Conservation (phyloP, 2,888 invertebrate genomes). For the Tetrapedia diversipes region DNA sequence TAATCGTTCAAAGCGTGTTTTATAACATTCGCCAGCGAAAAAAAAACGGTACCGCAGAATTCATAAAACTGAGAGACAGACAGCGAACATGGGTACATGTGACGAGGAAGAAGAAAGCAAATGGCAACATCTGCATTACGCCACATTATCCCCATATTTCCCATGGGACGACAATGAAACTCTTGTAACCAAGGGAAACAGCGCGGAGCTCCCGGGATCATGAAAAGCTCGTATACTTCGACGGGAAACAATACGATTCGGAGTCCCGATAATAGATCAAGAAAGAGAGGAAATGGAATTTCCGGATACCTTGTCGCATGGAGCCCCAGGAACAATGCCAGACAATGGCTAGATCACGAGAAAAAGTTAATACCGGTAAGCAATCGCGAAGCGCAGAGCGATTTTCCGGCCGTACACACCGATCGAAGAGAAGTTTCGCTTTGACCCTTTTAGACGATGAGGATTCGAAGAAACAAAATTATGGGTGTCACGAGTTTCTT, state of each 20-base stretch:
- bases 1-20: no score
- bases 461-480: background rate
- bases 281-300: slow-evolving; percentile 13
- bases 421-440: background rate
- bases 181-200: background rate
- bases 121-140: slow-evolving; percentile 15
- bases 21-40: no score
- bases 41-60: no score
- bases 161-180: slow-evolving; percentile 17
- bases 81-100: no score
- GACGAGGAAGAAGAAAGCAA: background rate
- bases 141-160: slow-evolving; percentile 26
- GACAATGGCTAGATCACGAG: background rate
- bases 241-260: slow-evolving; percentile 15
- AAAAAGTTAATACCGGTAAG: slow-evolving; percentile 12
- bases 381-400: background rate
- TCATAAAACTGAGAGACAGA: background rate
- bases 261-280: slow-evolving; percentile 11
- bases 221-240: slow-evolving; percentile 17
- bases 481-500: background rate
- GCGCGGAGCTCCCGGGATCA: background rate
- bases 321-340: background rate
- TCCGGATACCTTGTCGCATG: background rate
- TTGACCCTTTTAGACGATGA: background rate
- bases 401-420: background rate